Percentiles rank a stretch among this genome's conserved stretches.
Evolutionary conservation across 2,113 vertebrate species (phyloP).

Genomic region (Cepphus grylle): DNA sequence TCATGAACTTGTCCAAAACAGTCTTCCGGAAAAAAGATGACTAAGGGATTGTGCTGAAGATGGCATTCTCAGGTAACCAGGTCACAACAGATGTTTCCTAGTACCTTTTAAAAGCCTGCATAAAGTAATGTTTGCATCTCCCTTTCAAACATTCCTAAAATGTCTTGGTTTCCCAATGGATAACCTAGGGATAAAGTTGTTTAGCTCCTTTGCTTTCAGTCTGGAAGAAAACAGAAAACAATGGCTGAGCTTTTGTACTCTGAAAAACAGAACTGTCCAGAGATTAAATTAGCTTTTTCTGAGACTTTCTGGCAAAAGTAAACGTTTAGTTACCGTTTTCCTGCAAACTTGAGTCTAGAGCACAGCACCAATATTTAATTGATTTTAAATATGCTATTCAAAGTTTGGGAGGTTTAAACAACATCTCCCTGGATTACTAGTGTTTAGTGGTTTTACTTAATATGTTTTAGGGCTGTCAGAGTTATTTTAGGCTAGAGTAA

Average conservation of each 20-base stretch:
- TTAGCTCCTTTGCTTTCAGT: background rate
- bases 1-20: background rate
- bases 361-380: background rate
- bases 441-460: background rate
- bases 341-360: background rate
- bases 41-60: background rate
- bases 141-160: background rate
- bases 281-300: background rate
- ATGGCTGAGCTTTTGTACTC: background rate
- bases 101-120: background rate
- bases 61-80: background rate
- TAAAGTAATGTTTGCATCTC: background rate
- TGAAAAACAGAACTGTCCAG: background rate
- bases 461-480: background rate
- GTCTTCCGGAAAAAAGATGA: background rate
- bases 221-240: background rate
- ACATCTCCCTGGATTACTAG: background rate
- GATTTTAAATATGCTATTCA: background rate
- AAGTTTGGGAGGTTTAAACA: background rate
- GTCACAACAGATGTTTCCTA: background rate
- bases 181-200: background rate
- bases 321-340: background rate
- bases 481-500: background rate
- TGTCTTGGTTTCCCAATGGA: background rate
- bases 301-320: background rate